These are phyloP conservation scores for Diplodus puntazzo DNA, from an alignment of 2,797 vertebrate genomes.

Conservation along the genomic window DNA sequence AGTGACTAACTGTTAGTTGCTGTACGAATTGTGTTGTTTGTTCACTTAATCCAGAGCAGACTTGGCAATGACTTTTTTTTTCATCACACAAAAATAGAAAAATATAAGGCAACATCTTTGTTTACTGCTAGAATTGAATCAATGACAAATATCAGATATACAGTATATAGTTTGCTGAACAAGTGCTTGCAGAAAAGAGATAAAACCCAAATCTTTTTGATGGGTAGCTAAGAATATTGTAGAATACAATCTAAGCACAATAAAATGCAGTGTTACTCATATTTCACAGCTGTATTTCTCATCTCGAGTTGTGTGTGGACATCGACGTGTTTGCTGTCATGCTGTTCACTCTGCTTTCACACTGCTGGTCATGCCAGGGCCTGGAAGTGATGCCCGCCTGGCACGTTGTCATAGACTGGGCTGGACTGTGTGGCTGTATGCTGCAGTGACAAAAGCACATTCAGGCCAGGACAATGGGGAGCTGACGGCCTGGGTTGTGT, in stretches of 20 bases:
- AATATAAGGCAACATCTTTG: not conserved
- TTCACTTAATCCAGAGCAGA: not conserved
- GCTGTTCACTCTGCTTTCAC: conserved; percentile 33
- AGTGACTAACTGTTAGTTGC: not conserved
- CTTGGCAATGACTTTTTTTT: not conserved
- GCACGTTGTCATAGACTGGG: conserved; percentile 73
- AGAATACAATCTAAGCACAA: not conserved
- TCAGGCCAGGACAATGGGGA: conserved; percentile 78
- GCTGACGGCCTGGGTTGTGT: conserved; percentile 64
- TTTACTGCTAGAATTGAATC: not conserved
- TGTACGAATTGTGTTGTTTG: not conserved
- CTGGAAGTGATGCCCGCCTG: conserved; percentile 65
- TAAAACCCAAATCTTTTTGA: not conserved
- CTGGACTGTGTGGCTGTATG: conserved; percentile 64
- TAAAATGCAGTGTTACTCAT: conserved; percentile 19
- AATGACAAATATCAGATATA: not conserved
- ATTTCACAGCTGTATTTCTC: conserved; percentile 39
- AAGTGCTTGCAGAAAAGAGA: not conserved
- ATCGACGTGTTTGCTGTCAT: conserved; percentile 20
- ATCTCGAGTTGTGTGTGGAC: conserved; percentile 8
- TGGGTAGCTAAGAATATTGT: not conserved
- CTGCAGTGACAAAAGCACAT: conserved; percentile 80
- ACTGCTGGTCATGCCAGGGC: conserved; percentile 56
- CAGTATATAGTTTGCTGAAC: not conserved
- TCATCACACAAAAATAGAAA: too few species aligned